Base-by-base conservation (phyloP, 2,113 vertebrate genomes). In the Diglossa brunneiventris region DNA sequence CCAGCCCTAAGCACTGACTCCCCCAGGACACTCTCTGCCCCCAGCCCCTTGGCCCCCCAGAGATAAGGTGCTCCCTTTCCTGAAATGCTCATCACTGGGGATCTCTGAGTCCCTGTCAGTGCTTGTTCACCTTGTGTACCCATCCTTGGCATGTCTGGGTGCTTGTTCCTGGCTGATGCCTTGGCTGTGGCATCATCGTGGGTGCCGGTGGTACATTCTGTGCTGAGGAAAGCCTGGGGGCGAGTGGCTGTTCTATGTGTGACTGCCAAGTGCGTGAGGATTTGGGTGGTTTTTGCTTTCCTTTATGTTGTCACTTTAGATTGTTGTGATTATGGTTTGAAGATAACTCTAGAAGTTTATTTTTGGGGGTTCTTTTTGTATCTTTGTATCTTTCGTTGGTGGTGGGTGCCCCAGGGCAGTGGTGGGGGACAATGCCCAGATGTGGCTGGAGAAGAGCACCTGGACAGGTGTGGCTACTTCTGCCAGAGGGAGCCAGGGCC, bases 211-310 rank as follows among this genome's bases (percentile, higher is more conserved):
- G 15, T 23, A 20, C 19, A 24, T n/a, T 37, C 28, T 39, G 24
- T 42, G 11, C 13, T 16, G 0, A 2, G 47, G n/a, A 35, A 11
- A 55, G 41, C 24, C 55, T 30, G 23, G 39, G 23, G 6, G 1
- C 0, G 3, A 39, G 10, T 39, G 28, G 19, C 28, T n/a, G n/a
- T 55, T n/a, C 49, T 28, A 18, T 23, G n/a, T 27, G 12, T 0
- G 0, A 18, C 14, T 7, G 5, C 0, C 0, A 37, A 31, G 3
- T 17, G n/a, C 3, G 0, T 53, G 24, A n/a, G 15, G n/a, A 63
- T 49, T 13, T 30, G 10, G 4, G 8, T 52, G 28, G 16, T 0
- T 70, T 78, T 62, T 70, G 15, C 26, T 50, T 42, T 68, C 9
- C 24, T 33, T 56, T 55, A 9, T n/a, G 20, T 17, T 72, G 10